These are phyloP conservation scores for Pararge aegeria DNA, from an alignment of 1,140 invertebrate genomes.

Conservation along the genomic window DNA sequence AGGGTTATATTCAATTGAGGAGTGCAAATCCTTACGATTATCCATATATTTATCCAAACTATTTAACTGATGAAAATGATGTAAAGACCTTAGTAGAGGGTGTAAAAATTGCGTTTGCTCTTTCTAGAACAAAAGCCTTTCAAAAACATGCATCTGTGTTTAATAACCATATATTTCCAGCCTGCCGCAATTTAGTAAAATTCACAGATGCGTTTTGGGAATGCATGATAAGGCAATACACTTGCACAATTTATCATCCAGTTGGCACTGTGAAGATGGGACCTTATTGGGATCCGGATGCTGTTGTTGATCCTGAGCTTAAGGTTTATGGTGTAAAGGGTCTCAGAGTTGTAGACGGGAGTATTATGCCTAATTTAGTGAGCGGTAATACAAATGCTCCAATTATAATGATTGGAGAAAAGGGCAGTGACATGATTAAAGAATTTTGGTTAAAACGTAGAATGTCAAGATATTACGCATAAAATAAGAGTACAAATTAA, in stretches of 20 bases:
- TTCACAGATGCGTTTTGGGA: conserved; percentile 90
- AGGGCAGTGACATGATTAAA: conserved; percentile 91
- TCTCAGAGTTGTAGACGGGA: conserved; percentile 91
- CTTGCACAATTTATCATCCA: conserved; percentile 92
- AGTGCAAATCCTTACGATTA: conserved; percentile 93
- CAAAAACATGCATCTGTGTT: conserved; percentile 85
- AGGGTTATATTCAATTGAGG: conserved; percentile 88
- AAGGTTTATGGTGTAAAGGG: conserved; percentile 89
- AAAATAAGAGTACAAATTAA: conserved; percentile 47
- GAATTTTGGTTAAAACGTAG: conserved; percentile 85
- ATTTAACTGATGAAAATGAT: conserved; percentile 90
- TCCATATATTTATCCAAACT: conserved; percentile 96
- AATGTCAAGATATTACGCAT: conserved; percentile 60
- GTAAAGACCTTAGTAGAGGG: conserved; percentile 90
- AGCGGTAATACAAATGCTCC: conserved; percentile 93
- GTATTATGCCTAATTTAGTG: conserved; percentile 91
- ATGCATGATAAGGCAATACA: conserved; percentile 90
- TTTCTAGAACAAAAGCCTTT: conserved; percentile 87
- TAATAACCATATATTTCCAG: conserved; percentile 85
- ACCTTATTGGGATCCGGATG: conserved; percentile 88
- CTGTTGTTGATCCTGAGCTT: conserved; percentile 92
- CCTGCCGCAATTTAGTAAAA: conserved; percentile 83
- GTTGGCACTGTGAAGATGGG: conserved; percentile 97
- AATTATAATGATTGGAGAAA: conserved; percentile 92
- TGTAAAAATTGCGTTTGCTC: conserved; percentile 87